Conservation (phyloP, 2,113 vertebrate species). For the Trichechus manatus region DNA sequence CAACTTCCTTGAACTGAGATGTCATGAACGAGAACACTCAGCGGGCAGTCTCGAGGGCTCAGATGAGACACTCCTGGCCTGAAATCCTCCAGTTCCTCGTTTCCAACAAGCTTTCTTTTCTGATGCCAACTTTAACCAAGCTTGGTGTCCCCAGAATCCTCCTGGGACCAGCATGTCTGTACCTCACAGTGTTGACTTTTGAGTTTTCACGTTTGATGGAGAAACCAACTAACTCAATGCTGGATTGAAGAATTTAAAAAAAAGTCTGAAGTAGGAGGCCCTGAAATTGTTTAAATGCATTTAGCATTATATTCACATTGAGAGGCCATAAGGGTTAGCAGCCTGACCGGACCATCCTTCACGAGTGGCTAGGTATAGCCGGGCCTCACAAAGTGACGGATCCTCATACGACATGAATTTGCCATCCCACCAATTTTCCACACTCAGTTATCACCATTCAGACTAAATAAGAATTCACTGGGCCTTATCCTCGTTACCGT, state of each 20-base stretch:
- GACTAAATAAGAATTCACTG: background rate
- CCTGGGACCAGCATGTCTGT: background rate
- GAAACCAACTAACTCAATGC: background rate
- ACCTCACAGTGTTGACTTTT: background rate
- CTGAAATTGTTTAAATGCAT: background rate
- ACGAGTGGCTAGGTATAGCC: background rate
- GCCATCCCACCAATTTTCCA: background rate
- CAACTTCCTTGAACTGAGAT: constrained; percentile 6
- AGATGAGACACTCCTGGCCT: background rate
- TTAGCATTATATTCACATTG: accelerated
- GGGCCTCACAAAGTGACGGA: background rate
- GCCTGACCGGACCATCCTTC: too few relatives aligned
- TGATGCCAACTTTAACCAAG: background rate
- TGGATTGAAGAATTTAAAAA: background rate
- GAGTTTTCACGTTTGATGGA: background rate
- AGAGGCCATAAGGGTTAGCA: accelerated
- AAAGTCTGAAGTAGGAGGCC: too few relatives aligned
- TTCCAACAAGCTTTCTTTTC: background rate
- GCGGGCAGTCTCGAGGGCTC: background rate
- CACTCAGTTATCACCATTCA: background rate
- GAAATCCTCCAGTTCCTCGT: background rate
- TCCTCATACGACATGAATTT: background rate
- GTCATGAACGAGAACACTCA: background rate
- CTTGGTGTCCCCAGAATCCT: background rate
- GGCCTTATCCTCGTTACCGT: background rate